Evolutionary conservation across 1,140 invertebrate species (phyloP).

Genomic region (Manduca sexta): DNA sequence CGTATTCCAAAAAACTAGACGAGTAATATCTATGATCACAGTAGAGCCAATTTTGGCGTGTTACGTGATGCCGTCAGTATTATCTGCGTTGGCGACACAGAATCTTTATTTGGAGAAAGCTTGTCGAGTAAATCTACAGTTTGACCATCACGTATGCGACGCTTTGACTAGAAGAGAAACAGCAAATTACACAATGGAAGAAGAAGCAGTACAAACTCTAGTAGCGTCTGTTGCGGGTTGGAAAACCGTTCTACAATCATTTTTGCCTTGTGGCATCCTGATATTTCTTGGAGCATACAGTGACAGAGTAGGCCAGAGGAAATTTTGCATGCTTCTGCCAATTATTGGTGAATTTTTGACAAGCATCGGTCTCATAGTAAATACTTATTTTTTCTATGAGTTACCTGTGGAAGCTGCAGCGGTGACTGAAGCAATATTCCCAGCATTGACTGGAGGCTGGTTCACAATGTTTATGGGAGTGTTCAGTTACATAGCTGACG

Average conservation of each 20-base stretch:
- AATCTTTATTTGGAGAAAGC: conserved; percentile 90
- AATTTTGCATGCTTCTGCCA: conserved; percentile 88
- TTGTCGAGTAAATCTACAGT: conserved; percentile 85
- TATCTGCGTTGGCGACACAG: conserved; percentile 84
- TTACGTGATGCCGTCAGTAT: conserved; percentile 85
- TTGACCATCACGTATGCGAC: conserved; percentile 81
- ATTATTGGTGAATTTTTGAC: conserved; percentile 87
- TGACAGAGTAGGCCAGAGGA: conserved; percentile 82
- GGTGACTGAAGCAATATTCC: conserved; percentile 83
- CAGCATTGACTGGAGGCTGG: conserved; percentile 87
- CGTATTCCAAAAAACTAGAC: conserved; percentile 72
- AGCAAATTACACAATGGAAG: conserved; percentile 80
- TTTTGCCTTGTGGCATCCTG: conserved; percentile 82
- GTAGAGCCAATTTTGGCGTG: conserved; percentile 86
- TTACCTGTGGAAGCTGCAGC: conserved; percentile 86
- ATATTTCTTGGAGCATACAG: conserved; percentile 87
- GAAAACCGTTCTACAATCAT: conserved; percentile 85
- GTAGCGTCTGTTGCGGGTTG: conserved; percentile 86
- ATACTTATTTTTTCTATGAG: conserved; percentile 84
- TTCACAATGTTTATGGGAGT: conserved; percentile 92
- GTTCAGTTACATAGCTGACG: conserved; percentile 91
- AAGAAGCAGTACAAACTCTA: conserved; percentile 82
- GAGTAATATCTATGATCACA: conserved; percentile 80
- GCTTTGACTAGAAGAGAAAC: conserved; percentile 80
- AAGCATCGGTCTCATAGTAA: conserved; percentile 83